A percentile compares a stretch with the other conserved stretches of the same genome.
phyloP scores from a whole-genome alignment of 2,113 vertebrate species.

The Apus apus region DNA sequence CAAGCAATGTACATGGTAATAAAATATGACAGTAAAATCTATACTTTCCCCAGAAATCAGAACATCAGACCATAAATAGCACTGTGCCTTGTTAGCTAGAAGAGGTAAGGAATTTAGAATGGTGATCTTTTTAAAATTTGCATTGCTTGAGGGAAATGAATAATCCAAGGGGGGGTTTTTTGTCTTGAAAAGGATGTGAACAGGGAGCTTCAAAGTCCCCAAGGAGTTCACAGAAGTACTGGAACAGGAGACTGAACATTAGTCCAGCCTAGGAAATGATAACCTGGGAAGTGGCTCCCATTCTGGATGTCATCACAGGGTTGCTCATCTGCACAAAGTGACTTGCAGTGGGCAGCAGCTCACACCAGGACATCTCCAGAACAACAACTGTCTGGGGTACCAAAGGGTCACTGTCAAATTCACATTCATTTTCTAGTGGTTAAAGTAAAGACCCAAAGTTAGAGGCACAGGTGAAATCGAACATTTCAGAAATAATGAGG shows the following conservation, averaged over 20 bases:
- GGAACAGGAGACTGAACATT: neutral
- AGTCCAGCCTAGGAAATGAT: neutral
- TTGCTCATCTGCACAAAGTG: neutral
- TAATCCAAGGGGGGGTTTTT: neutral
- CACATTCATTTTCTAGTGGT: neutral
- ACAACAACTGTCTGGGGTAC: neutral
- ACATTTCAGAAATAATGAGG: neutral
- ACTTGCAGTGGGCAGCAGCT: neutral
- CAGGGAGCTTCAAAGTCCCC: neutral
- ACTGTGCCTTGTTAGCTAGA: neutral
- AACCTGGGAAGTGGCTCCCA: neutral
- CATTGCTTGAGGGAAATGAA: neutral
- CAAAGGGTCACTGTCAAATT: neutral
- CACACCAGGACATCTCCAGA: neutral
- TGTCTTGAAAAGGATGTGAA: neutral
- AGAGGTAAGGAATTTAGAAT: neutral
- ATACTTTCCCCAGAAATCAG: neutral
- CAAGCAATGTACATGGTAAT: neutral
- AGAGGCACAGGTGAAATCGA: neutral
- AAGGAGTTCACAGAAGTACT: neutral
- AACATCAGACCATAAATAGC: conserved; percentile 16
- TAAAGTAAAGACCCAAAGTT: neutral
- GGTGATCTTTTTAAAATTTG: conserved; percentile 5
- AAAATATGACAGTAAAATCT: neutral
- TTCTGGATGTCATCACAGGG: neutral